Conservation (phyloP, 2,888 invertebrate genomes). For the Ormyrus rosae region DNA sequence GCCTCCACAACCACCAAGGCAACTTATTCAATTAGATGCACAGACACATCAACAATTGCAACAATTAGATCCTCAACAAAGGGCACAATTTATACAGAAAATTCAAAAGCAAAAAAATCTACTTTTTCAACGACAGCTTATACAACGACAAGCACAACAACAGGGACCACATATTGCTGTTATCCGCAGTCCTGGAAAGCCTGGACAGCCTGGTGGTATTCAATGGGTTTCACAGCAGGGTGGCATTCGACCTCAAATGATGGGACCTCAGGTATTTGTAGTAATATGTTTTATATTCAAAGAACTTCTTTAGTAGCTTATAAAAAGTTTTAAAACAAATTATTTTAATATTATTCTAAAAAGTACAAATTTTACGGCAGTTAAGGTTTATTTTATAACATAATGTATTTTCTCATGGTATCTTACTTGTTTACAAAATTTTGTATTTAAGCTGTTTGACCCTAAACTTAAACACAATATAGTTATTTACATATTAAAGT, state of each 20-base stretch:
- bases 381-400: too few relatives aligned
- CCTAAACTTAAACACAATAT: too few relatives aligned
- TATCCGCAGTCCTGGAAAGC: slow-evolving; percentile 83
- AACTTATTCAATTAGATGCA: slow-evolving; percentile 88
- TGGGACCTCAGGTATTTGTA: slow-evolving; percentile 77
- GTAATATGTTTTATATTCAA: not conserved
- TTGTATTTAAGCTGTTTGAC: too few relatives aligned
- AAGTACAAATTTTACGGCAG: too few relatives aligned
- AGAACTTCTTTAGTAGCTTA: not conserved
- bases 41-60: slow-evolving; percentile 90
- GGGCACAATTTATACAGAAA: slow-evolving; percentile 88
- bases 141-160: slow-evolving; percentile 79
- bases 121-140: slow-evolving; percentile 77
- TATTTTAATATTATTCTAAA: not conserved
- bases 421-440: too few relatives aligned
- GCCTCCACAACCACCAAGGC: slow-evolving; percentile 79
- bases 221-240: slow-evolving; percentile 82
- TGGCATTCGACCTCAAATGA: slow-evolving; percentile 78
- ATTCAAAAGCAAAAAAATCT: slow-evolving; percentile 82
- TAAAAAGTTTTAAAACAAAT: not conserved
- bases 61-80: slow-evolving; percentile 87
- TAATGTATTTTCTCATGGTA: too few relatives aligned
- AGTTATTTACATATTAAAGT: too few relatives aligned
- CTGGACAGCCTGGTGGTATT: slow-evolving; percentile 77
- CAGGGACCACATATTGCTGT: slow-evolving; percentile 82